A percentile compares a stretch with the other conserved stretches of the same genome.
Evolutionary conservation across 2,113 vertebrate genomes (phyloP).

Genomic region (Callionymus lyra): DNA sequence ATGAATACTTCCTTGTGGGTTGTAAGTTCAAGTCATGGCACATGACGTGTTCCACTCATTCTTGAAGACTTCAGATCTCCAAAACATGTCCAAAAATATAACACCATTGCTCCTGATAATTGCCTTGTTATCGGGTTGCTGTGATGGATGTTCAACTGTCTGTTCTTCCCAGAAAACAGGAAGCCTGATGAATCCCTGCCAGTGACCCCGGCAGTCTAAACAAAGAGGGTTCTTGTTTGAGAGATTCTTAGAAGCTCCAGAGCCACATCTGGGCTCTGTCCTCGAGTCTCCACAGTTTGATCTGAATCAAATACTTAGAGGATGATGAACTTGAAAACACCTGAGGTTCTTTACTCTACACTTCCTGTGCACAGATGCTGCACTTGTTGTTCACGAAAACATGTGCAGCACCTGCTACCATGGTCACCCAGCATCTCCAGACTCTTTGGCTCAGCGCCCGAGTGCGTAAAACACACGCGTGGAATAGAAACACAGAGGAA

Average conservation of each 20-base stretch:
- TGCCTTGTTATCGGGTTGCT: slow-evolving; percentile 16
- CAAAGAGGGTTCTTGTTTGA: slow-evolving; percentile 45
- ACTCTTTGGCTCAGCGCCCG: slow-evolving; percentile 11
- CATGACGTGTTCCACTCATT: no score
- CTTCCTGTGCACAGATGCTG: slow-evolving; percentile 13
- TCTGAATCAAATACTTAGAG: not conserved
- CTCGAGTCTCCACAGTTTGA: slow-evolving; percentile 1
- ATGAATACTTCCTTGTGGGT: no score
- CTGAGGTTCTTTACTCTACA: not conserved
- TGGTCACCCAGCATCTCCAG: slow-evolving; percentile 35
- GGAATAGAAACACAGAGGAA: no score
- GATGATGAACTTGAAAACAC: slow-evolving; percentile 1
- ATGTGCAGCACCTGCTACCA: slow-evolving; percentile 46
- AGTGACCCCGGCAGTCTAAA: slow-evolving; percentile 28
- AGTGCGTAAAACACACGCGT: slow-evolving; percentile 20
- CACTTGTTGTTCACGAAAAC: slow-evolving; percentile 33
- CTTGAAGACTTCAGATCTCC: not conserved
- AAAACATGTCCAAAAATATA: slow-evolving; percentile 4
- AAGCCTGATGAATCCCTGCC: slow-evolving; percentile 17
- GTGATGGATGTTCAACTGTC: slow-evolving; percentile 28
- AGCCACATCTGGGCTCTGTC: no score
- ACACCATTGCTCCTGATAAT: not conserved
- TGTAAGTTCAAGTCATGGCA: no score
- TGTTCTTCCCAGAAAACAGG: slow-evolving; percentile 42
- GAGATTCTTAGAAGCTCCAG: slow-evolving; percentile 5